phyloP scores from a whole-genome alignment of 2,888 invertebrate species.

The Fragum sueziense region DNA sequence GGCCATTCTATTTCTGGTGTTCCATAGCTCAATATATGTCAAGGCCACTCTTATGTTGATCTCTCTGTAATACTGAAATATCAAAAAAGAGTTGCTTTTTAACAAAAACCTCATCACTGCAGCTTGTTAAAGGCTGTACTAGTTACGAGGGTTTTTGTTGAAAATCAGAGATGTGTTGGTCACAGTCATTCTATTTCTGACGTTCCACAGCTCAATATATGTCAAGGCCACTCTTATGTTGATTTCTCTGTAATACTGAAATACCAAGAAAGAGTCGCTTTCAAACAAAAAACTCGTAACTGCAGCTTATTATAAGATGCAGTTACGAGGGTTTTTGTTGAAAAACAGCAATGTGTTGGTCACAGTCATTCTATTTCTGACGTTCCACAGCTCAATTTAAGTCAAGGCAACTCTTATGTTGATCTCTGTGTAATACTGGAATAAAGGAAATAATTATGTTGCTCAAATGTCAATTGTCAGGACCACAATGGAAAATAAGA shows the following conservation, averaged over 20 bases:
- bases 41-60: conserved; percentile 97
- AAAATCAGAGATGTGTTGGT: no score
- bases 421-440: conserved; percentile 95
- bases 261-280: conserved; percentile 84
- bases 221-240: conserved; percentile 97
- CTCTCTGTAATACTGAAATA: conserved; percentile 94
- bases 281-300: no score
- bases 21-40: conserved; percentile 98
- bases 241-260: conserved; percentile 95
- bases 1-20: conserved; percentile 91
- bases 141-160: no score
- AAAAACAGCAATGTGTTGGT: conserved; percentile 94
- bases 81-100: no score
- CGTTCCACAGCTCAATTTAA: conserved; percentile 98
- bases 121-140: no score
- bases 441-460: no score
- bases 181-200: conserved; percentile 91
- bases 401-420: conserved; percentile 97
- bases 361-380: conserved; percentile 91
- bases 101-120: no score
- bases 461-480: no score
- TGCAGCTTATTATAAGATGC: no score
- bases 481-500: no score
- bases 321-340: no score
- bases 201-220: conserved; percentile 98